Conservation (phyloP, 2,113 vertebrate species). For the Indicator indicator region DNA sequence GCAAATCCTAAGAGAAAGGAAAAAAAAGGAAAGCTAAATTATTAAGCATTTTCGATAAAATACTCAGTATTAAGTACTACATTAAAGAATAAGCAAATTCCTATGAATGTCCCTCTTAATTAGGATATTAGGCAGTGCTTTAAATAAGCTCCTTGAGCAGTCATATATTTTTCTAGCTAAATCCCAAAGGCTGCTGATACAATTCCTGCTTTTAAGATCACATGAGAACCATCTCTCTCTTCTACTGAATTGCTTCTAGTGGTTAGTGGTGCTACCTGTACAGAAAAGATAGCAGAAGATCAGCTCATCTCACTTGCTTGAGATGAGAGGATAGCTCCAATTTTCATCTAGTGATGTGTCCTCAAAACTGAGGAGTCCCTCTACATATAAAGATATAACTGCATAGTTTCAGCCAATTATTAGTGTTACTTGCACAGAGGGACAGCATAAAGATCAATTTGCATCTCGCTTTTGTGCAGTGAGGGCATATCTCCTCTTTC, state of each 20-base stretch:
- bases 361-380: background rate
- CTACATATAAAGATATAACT: background rate
- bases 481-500: background rate
- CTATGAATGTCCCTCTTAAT: constrained; percentile 68
- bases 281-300: background rate
- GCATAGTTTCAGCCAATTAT: constrained; percentile 17
- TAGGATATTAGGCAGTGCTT: constrained; percentile 66
- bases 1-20: background rate
- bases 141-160: constrained; percentile 56
- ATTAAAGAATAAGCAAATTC: constrained; percentile 69
- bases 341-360: too few species aligned
- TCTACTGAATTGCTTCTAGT: constrained; percentile 46
- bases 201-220: constrained; percentile 58
- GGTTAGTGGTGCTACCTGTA: background rate
- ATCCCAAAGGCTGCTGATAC: constrained; percentile 48
- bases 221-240: constrained; percentile 4
- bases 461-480: background rate
- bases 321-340: background rate
- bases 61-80: constrained; percentile 11
- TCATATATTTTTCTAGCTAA: constrained; percentile 65
- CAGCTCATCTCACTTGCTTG: background rate
- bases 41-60: constrained; percentile 15
- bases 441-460: background rate
- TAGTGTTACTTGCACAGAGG: background rate
- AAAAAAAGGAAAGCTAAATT: background rate